Evolutionary conservation across 2,113 vertebrate species (phyloP).

Genomic region (Festucalex cinctus): DNA sequence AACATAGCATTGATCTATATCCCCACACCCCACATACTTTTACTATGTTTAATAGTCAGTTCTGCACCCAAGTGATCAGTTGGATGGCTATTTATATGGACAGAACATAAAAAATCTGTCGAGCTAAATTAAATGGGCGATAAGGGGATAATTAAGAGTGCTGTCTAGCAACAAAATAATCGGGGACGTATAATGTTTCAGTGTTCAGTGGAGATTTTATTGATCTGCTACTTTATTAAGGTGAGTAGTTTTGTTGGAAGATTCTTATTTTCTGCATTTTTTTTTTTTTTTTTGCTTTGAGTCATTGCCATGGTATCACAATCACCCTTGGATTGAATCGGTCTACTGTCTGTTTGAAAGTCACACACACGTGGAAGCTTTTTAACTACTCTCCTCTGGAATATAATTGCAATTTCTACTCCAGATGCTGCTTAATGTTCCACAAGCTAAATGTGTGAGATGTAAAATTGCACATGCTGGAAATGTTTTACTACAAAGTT

Average conservation of each 20-base stretch:
- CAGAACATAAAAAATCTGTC: conserved; percentile 7
- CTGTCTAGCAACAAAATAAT: conserved; percentile 18
- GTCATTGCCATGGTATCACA: background rate
- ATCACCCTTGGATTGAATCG: too few species aligned
- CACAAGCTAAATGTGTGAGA: too few species aligned
- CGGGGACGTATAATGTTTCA: conserved; percentile 24
- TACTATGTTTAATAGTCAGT: conserved; percentile 15
- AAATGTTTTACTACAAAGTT: too few species aligned
- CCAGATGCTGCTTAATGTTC: too few species aligned
- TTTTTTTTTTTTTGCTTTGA: too few species aligned
- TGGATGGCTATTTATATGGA: conserved; percentile 12
- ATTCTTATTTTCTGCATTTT: background rate
- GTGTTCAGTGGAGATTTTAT: conserved; percentile 22
- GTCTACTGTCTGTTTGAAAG: background rate
- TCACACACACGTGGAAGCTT: background rate
- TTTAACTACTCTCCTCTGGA: too few species aligned
- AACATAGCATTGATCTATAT: conserved; percentile 48
- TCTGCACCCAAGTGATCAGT: conserved; percentile 31
- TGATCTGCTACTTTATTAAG: conserved; percentile 30
- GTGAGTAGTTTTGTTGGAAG: conserved; percentile 18
- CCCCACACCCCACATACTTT: conserved; percentile 15
- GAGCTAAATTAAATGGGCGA: conserved; percentile 15
- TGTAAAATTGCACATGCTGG: too few species aligned
- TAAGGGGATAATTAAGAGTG: conserved; percentile 38
- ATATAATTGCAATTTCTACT: too few species aligned